Evolutionary conservation across 1,140 invertebrate genomes (phyloP), one percentile per base, ranked within the genome.

Genomic region (Acromyrmex heyeri): DNA sequence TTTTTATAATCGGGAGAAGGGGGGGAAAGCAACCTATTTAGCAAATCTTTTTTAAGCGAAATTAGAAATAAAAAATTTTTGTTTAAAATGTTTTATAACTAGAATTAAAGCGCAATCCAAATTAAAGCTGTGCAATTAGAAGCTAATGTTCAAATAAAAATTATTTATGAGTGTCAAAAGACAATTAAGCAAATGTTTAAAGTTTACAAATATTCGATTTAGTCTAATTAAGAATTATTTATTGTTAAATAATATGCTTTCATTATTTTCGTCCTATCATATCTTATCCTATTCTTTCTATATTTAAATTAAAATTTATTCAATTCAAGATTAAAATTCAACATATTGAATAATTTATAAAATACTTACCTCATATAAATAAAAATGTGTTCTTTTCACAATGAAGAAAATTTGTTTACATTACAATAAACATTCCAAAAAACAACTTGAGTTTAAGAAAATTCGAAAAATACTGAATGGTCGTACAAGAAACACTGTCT

Each of bases 341-440:
- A 24, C 27, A 70, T 27, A 12, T 69, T 44, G 4, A 30, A n/a
- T 10, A 50, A n/a, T 73, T 30, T 27, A 72, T 30, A 55, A 50
- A 4, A n/a, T n/a, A 73, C n/a, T 75, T 59, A 75, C 72, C 53
- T 75, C 6, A 4, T 38, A 21, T 38, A 38, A 75, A 59, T 75
- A 34, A 8, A 16, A 70, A 69, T 14, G 3, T 12, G 16, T 34
- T 16, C 30, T 30, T 44, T 44, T 24, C 21, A 48, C 38, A 57
- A 57, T 3, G 21, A 4, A 4, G 24, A 24, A 75, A 38, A 24
- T 75, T n/a, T 12, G 14, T 5, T 38, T 6, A 61, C 16, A 27
- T 44, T 30, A 27, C n/a, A 61, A 44, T 48, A 30, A 30, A 3
- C 3, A 14, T n/a, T 14, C 30, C 0, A 44, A 30, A 38, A 76